Evolutionary conservation across 2,888 invertebrate genomes (phyloP).

Genomic region (Holacanthella duospinosa): DNA sequence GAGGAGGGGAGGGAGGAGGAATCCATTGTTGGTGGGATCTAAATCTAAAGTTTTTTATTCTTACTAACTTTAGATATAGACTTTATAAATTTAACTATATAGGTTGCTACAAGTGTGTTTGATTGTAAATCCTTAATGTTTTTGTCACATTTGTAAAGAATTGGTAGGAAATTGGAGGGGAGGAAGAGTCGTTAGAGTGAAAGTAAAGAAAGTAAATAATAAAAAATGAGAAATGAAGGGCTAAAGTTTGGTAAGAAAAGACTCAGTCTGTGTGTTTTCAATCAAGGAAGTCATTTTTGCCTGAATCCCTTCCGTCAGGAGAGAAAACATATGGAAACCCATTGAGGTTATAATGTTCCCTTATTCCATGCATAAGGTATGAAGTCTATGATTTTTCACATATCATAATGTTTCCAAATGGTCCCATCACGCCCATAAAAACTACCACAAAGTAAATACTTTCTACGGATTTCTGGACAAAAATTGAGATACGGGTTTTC

Average conservation of each 20-base stretch:
- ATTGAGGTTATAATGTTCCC: not conserved
- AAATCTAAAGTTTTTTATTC: too few relatives aligned
- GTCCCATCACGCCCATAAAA: conserved; percentile 15
- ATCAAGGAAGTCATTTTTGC: conserved; percentile 2
- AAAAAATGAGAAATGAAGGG: conserved; percentile 6
- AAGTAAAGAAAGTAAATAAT: not conserved
- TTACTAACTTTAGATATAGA: too few relatives aligned
- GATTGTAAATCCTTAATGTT: not conserved
- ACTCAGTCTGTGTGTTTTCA: conserved; percentile 10
- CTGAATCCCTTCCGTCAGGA: not conserved
- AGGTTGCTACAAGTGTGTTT: too few relatives aligned
- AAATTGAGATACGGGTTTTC: conserved; percentile 7
- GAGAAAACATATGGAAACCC: not conserved
- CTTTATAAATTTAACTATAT: too few relatives aligned
- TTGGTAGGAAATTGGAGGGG: not conserved
- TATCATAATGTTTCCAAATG: conserved; percentile 15
- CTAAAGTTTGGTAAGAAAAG: conserved; percentile 8
- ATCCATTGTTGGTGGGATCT: too few relatives aligned
- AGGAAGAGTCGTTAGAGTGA: not conserved
- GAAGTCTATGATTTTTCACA: conserved; percentile 13
- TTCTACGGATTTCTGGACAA: conserved; percentile 7
- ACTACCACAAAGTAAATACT: conserved; percentile 11
- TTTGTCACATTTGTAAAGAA: not conserved
- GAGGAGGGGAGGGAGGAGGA: too few relatives aligned
- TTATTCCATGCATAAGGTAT: conserved; percentile 16